phyloP scores from a whole-genome alignment of 2,888 invertebrate species.

The Drosophila hamatofila region DNA sequence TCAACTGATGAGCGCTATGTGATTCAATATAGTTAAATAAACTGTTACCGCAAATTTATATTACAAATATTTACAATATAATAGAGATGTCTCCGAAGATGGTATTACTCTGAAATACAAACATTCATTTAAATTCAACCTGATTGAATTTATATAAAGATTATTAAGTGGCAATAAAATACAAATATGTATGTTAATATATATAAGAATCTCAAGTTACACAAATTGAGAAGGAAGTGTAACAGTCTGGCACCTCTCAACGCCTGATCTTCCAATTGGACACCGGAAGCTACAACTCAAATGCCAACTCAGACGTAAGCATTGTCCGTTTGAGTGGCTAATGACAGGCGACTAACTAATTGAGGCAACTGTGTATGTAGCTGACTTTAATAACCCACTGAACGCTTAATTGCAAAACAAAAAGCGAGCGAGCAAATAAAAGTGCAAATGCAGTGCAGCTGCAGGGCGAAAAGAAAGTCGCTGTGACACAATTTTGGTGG shows the following conservation, averaged over 20 bases:
- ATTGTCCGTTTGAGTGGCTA: conserved; percentile 26
- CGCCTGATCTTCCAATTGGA: conserved; percentile 13
- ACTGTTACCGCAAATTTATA: background rate
- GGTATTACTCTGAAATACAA: background rate
- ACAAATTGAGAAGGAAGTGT: background rate
- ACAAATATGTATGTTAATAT: background rate
- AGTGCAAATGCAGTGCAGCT: conserved; percentile 32
- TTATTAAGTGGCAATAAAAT: background rate
- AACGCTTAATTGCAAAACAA: conserved; percentile 48
- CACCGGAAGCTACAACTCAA: conserved; percentile 22
- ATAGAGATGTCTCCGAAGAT: conserved; percentile 1
- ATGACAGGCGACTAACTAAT: conserved; percentile 39
- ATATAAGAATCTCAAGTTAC: background rate
- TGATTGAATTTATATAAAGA: background rate
- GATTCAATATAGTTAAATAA: conserved; percentile 1
- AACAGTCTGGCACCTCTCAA: conserved; percentile 2
- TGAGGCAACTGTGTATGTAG: conserved; percentile 39
- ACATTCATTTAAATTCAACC: background rate
- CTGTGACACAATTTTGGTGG: conserved; percentile 44
- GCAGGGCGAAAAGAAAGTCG: conserved; percentile 58
- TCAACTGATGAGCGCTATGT: conserved; percentile 3
- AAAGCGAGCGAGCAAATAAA: conserved; percentile 22
- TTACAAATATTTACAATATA: background rate
- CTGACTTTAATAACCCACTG: conserved; percentile 39
- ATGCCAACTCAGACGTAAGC: conserved; percentile 11